These are phyloP conservation scores for Orthonychiurus folsomi DNA, from an alignment of 2,888 invertebrate species.

Conservation along the genomic window DNA sequence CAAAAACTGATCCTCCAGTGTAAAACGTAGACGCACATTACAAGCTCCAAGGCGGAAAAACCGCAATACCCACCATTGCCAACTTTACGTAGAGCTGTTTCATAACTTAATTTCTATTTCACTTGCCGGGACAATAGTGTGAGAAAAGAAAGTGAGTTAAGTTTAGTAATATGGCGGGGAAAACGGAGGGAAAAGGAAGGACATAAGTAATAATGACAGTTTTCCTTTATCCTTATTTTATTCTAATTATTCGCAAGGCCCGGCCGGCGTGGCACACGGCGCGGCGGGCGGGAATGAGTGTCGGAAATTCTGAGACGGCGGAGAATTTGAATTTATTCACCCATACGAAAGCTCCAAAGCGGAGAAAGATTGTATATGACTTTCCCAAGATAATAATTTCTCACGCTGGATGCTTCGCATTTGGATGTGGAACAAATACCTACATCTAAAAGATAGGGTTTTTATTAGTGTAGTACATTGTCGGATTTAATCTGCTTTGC, in stretches of 20 bases:
- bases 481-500: constrained; percentile 17
- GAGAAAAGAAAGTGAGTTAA: neutral
- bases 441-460: too few relatives aligned
- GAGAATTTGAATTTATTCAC: too few relatives aligned
- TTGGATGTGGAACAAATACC: too few relatives aligned
- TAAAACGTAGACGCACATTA: too few relatives aligned
- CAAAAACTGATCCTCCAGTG: neutral
- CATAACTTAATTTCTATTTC: neutral
- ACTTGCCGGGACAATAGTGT: neutral
- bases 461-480: too few relatives aligned
- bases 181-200: neutral
- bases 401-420: too few relatives aligned
- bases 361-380: neutral
- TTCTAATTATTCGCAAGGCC: constrained; percentile 1
- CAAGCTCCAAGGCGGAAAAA: too few relatives aligned
- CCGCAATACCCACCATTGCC: neutral
- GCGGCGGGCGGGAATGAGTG: too few relatives aligned
- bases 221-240: constrained; percentile 2
- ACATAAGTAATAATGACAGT: constrained; percentile 4
- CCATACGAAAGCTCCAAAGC: neutral
- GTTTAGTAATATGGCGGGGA: constrained; percentile 3
- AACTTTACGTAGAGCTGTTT: neutral
- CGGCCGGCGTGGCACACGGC: neutral
- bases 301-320: too few relatives aligned
- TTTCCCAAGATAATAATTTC: neutral